These are phyloP conservation scores for Scylla paramamosain DNA, from an alignment of 1,140 invertebrate species.

Conservation along the genomic window DNA sequence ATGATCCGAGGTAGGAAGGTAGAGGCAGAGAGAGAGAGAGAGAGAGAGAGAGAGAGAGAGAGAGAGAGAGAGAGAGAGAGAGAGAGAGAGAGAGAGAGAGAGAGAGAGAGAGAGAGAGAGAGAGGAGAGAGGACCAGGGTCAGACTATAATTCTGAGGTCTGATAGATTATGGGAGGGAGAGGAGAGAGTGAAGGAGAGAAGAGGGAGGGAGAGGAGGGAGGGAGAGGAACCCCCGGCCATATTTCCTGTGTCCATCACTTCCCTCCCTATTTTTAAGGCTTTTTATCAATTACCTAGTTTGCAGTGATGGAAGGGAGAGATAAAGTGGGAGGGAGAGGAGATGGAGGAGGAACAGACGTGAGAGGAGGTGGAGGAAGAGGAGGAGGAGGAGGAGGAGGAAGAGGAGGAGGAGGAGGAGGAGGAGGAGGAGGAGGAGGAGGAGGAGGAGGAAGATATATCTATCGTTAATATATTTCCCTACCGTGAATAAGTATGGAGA, in stretches of 20 bases:
- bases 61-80: neutral
- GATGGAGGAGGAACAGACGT: neutral
- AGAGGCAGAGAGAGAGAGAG: neutral
- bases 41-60: neutral
- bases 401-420: neutral
- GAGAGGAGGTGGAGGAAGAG: neutral
- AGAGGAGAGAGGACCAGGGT: neutral
- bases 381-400: no score
- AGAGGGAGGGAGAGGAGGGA: no score
- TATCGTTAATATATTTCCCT: slow-evolving; percentile 14
- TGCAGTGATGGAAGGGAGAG: neutral
- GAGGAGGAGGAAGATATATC: neutral
- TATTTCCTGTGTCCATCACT: neutral
- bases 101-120: neutral
- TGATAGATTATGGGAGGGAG: slow-evolving; percentile 30
- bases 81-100: neutral
- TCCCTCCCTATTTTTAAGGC: slow-evolving; percentile 28
- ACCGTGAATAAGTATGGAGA: slow-evolving; percentile 21
- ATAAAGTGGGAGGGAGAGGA: neutral
- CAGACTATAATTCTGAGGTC: slow-evolving; percentile 44
- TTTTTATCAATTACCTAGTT: slow-evolving; percentile 38
- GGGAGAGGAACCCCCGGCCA: neutral
- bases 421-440: neutral
- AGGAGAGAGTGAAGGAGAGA: neutral
- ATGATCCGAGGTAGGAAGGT: neutral